A percentile compares a stretch with the other conserved stretches of the same genome.
Evolutionary conservation across 2,113 vertebrate species (phyloP).

Genomic region (Galbula dea): DNA sequence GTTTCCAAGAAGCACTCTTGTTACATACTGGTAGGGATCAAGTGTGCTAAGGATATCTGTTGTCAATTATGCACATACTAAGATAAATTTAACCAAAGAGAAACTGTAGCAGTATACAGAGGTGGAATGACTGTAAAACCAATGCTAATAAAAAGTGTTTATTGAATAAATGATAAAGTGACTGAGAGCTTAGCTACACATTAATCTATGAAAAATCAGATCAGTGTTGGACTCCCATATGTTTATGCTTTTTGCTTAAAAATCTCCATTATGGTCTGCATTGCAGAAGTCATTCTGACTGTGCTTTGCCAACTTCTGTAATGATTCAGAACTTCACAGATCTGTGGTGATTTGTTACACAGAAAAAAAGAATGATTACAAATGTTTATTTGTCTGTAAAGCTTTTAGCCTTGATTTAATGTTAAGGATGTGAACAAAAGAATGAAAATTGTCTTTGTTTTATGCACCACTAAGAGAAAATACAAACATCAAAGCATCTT

Average conservation of each 20-base stretch:
- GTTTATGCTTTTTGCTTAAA: not conserved
- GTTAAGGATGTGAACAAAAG: not conserved
- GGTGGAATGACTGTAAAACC: not conserved
- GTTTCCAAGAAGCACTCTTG: not conserved
- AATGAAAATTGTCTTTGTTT: not conserved
- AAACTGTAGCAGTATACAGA: not conserved
- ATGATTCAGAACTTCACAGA: not conserved
- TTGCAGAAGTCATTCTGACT: not conserved
- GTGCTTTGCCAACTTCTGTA: not conserved
- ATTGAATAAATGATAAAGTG: slow-evolving; percentile 6
- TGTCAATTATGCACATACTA: not conserved
- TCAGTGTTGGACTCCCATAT: not conserved
- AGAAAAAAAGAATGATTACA: not conserved
- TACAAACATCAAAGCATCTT: slow-evolving; percentile 17
- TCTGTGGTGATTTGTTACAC: not conserved
- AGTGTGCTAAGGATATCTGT: not conserved
- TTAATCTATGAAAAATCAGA: not conserved
- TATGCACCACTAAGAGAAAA: slow-evolving; percentile 25
- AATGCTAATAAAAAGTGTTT: not conserved
- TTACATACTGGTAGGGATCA: not conserved
- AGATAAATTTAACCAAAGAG: not conserved
- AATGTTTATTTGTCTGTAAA: not conserved
- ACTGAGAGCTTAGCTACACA: not conserved
- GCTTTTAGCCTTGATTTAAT: not conserved
- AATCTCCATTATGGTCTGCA: not conserved